A percentile compares a stretch with the other conserved stretches of the same genome.
These are phyloP conservation scores for Chelon auratus DNA, from an alignment of 2,797 vertebrate genomes.

Conservation along the genomic window DNA sequence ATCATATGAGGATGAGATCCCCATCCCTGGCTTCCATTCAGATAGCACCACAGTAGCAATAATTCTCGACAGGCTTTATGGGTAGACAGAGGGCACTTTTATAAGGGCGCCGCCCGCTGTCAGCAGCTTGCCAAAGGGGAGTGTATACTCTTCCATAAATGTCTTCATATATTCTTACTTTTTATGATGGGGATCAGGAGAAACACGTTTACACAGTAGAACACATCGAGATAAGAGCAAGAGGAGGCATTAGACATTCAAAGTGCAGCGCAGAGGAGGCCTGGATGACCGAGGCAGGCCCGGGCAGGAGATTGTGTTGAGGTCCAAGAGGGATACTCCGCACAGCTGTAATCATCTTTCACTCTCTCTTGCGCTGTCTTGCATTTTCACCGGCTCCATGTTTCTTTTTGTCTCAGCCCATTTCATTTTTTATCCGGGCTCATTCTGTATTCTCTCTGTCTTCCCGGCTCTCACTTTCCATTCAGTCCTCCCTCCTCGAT, in stretches of 20 bases:
- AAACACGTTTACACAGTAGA: constrained; percentile 50
- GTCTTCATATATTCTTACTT: constrained; percentile 73
- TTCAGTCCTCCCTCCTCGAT: constrained; percentile 15
- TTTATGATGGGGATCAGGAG: constrained; percentile 68
- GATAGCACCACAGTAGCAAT: constrained; percentile 65
- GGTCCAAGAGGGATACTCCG: constrained; percentile 36
- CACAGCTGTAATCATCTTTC: constrained; percentile 46
- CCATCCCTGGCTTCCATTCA: constrained; percentile 63
- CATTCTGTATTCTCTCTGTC: constrained; percentile 49
- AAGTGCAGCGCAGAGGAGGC: constrained; percentile 7
- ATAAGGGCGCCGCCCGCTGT: constrained; percentile 62
- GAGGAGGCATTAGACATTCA: constrained; percentile 51
- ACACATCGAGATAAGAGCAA: constrained; percentile 43
- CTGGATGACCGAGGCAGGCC: background rate
- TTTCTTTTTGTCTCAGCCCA: constrained; percentile 52
- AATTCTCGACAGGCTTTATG: constrained; percentile 73
- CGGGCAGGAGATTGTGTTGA: constrained; percentile 32
- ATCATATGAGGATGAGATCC: constrained; percentile 64
- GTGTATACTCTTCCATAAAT: constrained; percentile 73
- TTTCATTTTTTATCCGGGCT: constrained; percentile 49
- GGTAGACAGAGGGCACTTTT: constrained; percentile 71
- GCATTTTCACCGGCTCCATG: constrained; percentile 35
- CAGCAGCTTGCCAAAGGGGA: constrained; percentile 68
- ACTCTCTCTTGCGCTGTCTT: constrained; percentile 22
- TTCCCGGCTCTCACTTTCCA: constrained; percentile 22